phyloP scores from a whole-genome alignment of 2,113 vertebrate species.

The Charina bottae region DNA sequence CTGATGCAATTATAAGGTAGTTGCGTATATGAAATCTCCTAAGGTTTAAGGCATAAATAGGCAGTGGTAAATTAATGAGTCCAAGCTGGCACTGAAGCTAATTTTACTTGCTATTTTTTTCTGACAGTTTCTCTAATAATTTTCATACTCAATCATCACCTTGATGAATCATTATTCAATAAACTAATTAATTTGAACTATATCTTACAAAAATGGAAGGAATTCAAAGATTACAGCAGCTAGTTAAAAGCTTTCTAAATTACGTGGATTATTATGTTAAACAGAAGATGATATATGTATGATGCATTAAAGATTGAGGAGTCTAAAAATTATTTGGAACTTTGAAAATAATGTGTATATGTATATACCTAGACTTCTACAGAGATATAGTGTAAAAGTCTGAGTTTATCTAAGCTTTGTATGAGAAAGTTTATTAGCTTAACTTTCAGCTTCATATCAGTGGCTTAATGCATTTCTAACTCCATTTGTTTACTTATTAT shows the following conservation, averaged over 20 bases:
- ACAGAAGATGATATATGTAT: constrained; percentile 5
- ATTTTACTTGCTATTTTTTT: neutral
- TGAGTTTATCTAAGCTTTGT: constrained; percentile 36
- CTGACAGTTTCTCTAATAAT: neutral
- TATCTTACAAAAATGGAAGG: constrained; percentile 38
- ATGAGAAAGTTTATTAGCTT: constrained; percentile 37
- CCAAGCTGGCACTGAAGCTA: neutral
- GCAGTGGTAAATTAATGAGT: neutral
- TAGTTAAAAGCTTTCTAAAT: constrained; percentile 28
- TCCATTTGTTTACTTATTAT: constrained; percentile 56
- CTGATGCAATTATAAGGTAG: neutral
- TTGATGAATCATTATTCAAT: neutral
- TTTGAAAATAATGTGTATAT: constrained; percentile 2
- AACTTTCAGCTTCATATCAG: constrained; percentile 31
- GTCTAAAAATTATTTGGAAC: neutral
- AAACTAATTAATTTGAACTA: neutral
- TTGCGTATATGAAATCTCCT: neutral
- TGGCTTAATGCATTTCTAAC: constrained; percentile 57
- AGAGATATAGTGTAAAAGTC: neutral
- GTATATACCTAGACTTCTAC: neutral
- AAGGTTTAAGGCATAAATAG: neutral
- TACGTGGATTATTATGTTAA: constrained; percentile 24
- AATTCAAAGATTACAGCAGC: constrained; percentile 36
- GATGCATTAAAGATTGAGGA: constrained; percentile 14
- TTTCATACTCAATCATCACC: neutral